A percentile compares a stretch with the other conserved stretches of the same genome.
Evolutionary conservation across 2,888 invertebrate genomes (phyloP).

Genomic region (Hoplodrina ambigua): DNA sequence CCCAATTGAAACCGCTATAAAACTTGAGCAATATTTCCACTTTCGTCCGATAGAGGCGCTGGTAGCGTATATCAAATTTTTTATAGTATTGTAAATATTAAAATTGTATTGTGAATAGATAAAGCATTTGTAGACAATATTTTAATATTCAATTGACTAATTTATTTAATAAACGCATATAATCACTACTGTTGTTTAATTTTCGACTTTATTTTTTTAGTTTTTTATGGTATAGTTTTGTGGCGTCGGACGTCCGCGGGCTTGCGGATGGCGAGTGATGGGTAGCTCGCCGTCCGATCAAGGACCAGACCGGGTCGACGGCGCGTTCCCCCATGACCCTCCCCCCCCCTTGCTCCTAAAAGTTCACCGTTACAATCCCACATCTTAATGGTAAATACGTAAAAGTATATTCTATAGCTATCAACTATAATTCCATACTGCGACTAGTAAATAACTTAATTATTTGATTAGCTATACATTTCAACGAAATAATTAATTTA

Average conservation of each 20-base stretch:
- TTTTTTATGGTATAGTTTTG: no score
- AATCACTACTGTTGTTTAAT: conserved; percentile 33
- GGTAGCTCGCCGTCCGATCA: no score
- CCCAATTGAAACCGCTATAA: no score
- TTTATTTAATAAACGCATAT: conserved; percentile 58
- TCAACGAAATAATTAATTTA: conserved; percentile 4
- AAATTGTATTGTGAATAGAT: conserved; percentile 27
- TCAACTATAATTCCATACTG: no score
- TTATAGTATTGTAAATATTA: conserved; percentile 24
- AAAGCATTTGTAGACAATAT: conserved; percentile 59
- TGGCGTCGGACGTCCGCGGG: no score
- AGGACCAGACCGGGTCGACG: no score
- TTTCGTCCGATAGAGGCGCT: conserved; percentile 17
- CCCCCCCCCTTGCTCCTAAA: no score
- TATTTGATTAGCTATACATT: not conserved
- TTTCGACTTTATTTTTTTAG: not conserved
- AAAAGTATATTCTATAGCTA: no score
- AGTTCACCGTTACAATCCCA: no score
- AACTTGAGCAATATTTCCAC: not conserved
- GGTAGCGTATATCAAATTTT: not conserved
- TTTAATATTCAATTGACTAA: conserved; percentile 55
- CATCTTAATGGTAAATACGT: no score
- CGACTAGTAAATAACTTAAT: not conserved
- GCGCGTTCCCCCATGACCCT: no score
- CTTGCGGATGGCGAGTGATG: no score